These are phyloP conservation scores for Phodopus roborovskii DNA, from an alignment of 2,113 vertebrate species.

Conservation along the genomic window DNA sequence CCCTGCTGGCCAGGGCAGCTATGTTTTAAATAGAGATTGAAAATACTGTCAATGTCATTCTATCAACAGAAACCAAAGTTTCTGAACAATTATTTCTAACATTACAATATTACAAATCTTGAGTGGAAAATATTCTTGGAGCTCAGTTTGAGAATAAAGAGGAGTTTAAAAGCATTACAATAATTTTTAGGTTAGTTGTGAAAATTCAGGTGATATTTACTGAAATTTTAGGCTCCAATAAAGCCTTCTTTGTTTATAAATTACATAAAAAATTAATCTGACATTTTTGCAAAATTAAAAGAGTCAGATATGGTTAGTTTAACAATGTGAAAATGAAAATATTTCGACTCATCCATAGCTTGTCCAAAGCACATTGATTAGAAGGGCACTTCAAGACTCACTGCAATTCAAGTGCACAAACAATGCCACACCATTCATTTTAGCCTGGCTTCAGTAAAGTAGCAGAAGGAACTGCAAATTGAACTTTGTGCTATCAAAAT, in stretches of 20 bases:
- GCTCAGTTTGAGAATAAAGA: conserved; percentile 27
- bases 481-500: background rate
- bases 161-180: conserved; percentile 39
- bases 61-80: background rate
- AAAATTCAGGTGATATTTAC: conserved; percentile 26
- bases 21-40: background rate
- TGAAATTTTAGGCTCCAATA: background rate
- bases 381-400: background rate
- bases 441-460: background rate
- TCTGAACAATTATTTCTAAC: conserved; percentile 11
- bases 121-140: conserved; percentile 38
- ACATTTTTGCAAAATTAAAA: conserved; percentile 33
- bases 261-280: conserved; percentile 19
- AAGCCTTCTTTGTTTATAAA: background rate
- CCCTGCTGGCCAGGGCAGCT: too few relatives aligned
- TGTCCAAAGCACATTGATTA: background rate
- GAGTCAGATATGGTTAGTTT: background rate
- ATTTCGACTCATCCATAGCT: background rate
- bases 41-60: conserved; percentile 18
- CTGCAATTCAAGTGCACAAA: background rate
- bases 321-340: conserved; percentile 62
- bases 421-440: background rate
- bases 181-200: conserved; percentile 41
- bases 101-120: background rate
- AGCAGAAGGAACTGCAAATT: background rate